Conservation (phyloP, 2,113 vertebrate genomes). For the Irena cyanogastra region DNA sequence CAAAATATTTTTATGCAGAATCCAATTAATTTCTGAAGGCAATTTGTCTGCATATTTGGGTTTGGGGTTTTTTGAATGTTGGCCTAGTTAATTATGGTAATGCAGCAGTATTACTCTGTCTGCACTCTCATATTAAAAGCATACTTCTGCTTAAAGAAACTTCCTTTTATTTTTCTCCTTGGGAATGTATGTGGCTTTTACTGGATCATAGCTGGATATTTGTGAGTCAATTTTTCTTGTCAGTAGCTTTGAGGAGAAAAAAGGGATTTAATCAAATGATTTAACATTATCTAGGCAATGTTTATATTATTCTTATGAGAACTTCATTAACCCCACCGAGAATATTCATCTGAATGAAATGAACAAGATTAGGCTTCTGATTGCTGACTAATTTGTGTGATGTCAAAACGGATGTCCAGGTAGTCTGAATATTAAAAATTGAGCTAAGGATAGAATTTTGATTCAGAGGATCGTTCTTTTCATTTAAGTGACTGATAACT, state of each 20-base stretch:
- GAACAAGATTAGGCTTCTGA: background rate
- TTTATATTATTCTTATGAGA: background rate
- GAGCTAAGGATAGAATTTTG: background rate
- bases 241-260: background rate
- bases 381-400: background rate
- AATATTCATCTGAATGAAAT: background rate
- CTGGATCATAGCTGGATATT: background rate
- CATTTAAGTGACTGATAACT: background rate
- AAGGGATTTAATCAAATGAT: background rate
- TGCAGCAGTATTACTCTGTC: background rate
- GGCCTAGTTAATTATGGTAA: background rate
- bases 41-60: background rate
- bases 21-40: background rate
- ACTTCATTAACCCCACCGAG: background rate
- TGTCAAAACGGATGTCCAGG: background rate
- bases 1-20: background rate
- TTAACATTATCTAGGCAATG: background rate
- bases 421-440: background rate
- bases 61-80: background rate
- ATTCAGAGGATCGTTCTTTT: background rate
- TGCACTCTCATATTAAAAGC: background rate
- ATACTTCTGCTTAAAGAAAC: background rate
- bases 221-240: background rate
- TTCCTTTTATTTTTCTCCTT: background rate
- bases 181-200: background rate